Evolutionary conservation across 2,888 invertebrate species (phyloP), one percentile per base, ranked within the genome.

Genomic region (Villa cingulata): DNA sequence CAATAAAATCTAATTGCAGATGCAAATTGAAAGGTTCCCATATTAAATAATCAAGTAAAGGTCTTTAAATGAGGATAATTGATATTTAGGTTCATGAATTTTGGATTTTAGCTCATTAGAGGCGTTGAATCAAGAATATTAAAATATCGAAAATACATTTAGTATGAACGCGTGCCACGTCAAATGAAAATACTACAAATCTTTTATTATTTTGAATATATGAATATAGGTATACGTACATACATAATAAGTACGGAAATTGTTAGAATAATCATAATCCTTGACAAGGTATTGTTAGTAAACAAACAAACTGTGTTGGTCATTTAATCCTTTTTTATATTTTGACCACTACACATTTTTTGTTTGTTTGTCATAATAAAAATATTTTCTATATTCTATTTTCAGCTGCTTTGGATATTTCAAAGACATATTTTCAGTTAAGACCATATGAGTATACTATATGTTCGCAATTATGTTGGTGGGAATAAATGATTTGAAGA

Each of bases 21-120:
- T 51, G 48, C 42, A 51, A 50, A 51, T 51, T 51, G 36, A 32
- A 32, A 36, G 47, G 45, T n/a, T 37, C 23, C 40, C 49, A 48
- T n/a, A n/a, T 37, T 43, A 41, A 39, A 41, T 45, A 47, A 44
- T 45, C 43, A 45, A 27, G 34, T 47, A 46, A 42, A 45, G 49
- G 49, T 43, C 43, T 29, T 37, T 46, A 34, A 51, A 48, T 46
- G 43, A 42, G 43, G 46, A 47, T 49, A 51, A 49, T 48, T 45
- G 32, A 43, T 46, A 29, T 27, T 50, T 45, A 37, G 36, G 46
- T 32, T 36, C 34, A 41, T 46, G 23, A 46, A 46, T 46, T 41
- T 34, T 46, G 12, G 17, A 18, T n/a, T 37, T 37, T 17, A 17
- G 37, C 29, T 32, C 29, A 32, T 32, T 32, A 12, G 12, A 4